Evolutionary conservation across 2,797 vertebrate species (phyloP), one percentile per base, ranked within the genome.

Genomic region (Urosaurus nigricauda): DNA sequence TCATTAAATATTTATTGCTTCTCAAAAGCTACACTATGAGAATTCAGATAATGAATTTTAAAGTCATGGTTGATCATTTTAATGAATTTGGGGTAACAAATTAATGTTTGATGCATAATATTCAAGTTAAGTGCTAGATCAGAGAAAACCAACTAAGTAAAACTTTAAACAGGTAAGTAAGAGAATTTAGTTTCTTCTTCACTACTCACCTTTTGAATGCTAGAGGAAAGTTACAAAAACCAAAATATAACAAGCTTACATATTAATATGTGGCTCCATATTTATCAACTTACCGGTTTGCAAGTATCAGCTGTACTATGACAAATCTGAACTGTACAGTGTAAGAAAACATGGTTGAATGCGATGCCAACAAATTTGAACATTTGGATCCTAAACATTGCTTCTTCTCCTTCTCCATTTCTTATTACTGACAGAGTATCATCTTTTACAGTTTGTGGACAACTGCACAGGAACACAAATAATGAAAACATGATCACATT

Each of bases 301-400:
- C 97, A 97, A 88, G 93, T 47, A 79, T 95, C 93, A 77, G 83
- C 94, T 26, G 79, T 92, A 88, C 93, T 95, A 91, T 97, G 96
- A 94, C 97, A 98, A 94, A 98, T 97, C 95, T 97, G 96, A 93
- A 98, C 94, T 74, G 97, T 97, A 94, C 97, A 97, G 88, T 96
- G 96, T 19, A 97, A 96, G 89, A 98, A 97, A 92, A 97, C 91
- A 32, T 97, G 94, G 47, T 95, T 95, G 89, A 97, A 97, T 56
- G 96, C 97, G 92, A 96, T 94, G 53, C 96, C 96, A 65, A 97
- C 96, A 92, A 97, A 97, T 94, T 97, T 97, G 88, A 98, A 97
- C 96, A 98, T 97, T 93, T 97, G 96, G 87, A 97, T 97, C 92
- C 95, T 97, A 95, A 98, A 97, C 85, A 82, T 95, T 94, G 97